Evolutionary conservation across 1,140 invertebrate genomes (phyloP), one percentile per base, ranked within the genome.

Genomic region (Myzus persicae): DNA sequence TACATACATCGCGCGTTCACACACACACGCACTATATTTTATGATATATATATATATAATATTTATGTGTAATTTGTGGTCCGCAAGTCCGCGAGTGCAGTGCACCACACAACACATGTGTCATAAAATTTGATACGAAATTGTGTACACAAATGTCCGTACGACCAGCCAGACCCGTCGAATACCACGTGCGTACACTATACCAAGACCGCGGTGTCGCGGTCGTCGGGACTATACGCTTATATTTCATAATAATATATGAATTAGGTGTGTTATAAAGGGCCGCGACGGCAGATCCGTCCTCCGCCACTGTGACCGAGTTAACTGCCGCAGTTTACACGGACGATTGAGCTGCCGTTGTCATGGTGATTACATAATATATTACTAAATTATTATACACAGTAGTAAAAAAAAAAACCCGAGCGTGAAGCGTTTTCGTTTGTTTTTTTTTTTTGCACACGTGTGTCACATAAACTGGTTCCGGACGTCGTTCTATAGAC

Each of bases 31-130:
- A 59, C 2, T 20, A 76, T 81, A 38, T 38, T 38, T 0, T 81
- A 67, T 67, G 14, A 22, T 51, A 22, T 51, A n/a, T n/a, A n/a
- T n/a, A n/a, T 67, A 6, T 38, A 67, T 67, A n/a, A n/a, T 67
- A 67, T 67, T n/a, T n/a, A 67, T 67, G 59, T 67, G 59, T 67
- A 67, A 67, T 67, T 67, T 67, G 59, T 67, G 59, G 59, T 67
- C 54, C 59, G 59, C 18, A n/a, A 67, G 59, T 31, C 54, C 54
- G 31, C 14, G 31, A 67, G 59, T 67, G 59, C 31, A 67, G 31
- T 67, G 26, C 5, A 59, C 54, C 5, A 59, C 54, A 59, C 54
- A 59, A 18, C 11, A 46, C 9, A 48, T 48, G 59, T 67, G 59
- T 18, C 14, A 18, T 76, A n/a, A n/a, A n/a, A 76, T 18, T 18